Conservation (phyloP, 2,888 invertebrate species). For the Napeogenes inachia region DNA sequence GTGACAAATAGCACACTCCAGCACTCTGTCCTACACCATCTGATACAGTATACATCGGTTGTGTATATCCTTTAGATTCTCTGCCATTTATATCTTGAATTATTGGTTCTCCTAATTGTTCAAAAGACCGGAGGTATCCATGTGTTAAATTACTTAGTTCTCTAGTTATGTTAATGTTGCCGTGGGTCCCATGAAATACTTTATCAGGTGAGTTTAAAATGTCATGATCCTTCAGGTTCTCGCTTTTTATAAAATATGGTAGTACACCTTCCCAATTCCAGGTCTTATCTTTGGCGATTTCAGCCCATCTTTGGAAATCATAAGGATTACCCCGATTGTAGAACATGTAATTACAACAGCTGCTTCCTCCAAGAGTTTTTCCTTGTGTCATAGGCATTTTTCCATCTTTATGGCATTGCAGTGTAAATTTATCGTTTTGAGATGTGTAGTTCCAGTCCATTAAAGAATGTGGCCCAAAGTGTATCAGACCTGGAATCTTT, state of each 20-base stretch:
- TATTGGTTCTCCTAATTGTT: constrained; percentile 52
- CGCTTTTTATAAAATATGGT: constrained; percentile 42
- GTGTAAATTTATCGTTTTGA: constrained; percentile 34
- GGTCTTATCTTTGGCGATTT: constrained; percentile 31
- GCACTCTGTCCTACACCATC: constrained; percentile 49
- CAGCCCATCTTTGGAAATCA: constrained; percentile 43
- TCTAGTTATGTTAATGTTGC: constrained; percentile 34
- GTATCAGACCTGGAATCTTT: constrained; percentile 40
- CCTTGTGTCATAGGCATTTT: constrained; percentile 36
- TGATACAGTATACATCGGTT: constrained; percentile 56
- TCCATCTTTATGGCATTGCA: constrained; percentile 27
- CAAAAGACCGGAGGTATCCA: constrained; percentile 45
- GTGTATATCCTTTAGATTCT: constrained; percentile 58
- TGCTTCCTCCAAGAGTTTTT: constrained; percentile 49
- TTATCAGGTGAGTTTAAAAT: constrained; percentile 30
- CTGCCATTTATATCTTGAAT: constrained; percentile 52
- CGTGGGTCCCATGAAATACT: constrained; percentile 36
- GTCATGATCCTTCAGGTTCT: constrained; percentile 35
- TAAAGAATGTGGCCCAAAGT: constrained; percentile 30
- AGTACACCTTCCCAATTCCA: constrained; percentile 43
- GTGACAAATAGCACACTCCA: constrained; percentile 40
- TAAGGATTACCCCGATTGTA: constrained; percentile 35
- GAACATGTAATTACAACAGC: constrained; percentile 37
- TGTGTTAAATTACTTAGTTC: constrained; percentile 23
- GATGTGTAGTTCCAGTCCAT: constrained; percentile 40